Percentiles rank a stretch among this genome's conserved stretches.
phyloP scores from a whole-genome alignment of 1,140 invertebrate species.

The Palaemon carinicauda region DNA sequence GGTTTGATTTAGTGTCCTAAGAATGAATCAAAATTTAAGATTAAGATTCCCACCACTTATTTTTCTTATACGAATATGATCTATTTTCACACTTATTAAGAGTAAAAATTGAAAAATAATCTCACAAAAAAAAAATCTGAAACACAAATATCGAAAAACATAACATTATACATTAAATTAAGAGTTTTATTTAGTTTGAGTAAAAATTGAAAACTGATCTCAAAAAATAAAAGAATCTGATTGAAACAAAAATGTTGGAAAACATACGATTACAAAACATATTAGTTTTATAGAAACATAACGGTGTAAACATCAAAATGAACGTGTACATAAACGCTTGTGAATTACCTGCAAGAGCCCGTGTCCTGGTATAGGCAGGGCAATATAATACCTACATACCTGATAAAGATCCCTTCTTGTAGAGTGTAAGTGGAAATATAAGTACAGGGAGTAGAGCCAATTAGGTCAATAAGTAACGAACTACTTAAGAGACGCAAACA shows the following conservation, averaged over 20 bases:
- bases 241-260: neutral
- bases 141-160: neutral
- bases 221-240: neutral
- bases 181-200: neutral
- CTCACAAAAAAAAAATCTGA: neutral
- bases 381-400: too few relatives aligned
- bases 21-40: too few relatives aligned
- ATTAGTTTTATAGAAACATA: too few relatives aligned
- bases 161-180: neutral
- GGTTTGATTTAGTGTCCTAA: too few relatives aligned
- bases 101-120: neutral
- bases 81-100: neutral
- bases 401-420: too few relatives aligned
- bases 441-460: neutral
- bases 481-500: slow-evolving; percentile 3
- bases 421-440: neutral
- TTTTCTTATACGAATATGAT: neutral
- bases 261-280: neutral
- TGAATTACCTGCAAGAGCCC: neutral
- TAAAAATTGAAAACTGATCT: neutral
- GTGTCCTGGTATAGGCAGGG: too few relatives aligned
- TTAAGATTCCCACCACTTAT: neutral
- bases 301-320: too few relatives aligned
- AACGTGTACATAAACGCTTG: too few relatives aligned
- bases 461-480: neutral